Base-by-base conservation (phyloP, 2,113 vertebrate genomes). In the Castor canadensis region DNA sequence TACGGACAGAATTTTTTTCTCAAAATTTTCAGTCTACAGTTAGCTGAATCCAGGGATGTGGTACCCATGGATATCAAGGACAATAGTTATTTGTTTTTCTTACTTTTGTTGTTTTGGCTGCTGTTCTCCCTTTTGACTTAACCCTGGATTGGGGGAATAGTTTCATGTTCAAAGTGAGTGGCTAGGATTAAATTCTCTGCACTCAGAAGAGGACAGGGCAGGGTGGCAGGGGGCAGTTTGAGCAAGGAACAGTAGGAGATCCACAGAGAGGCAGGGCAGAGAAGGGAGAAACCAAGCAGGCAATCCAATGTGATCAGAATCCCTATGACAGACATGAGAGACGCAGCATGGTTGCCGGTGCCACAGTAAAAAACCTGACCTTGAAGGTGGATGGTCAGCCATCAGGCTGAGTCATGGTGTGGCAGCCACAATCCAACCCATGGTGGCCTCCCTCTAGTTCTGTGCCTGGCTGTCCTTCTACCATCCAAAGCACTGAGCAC, bases 381-480 rank as follows among this genome's bases (percentile, higher is more conserved):
- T 28, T 17, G 20, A 43, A 47, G 15, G 11, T 9, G 40, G 32
- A 11, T n/a, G n/a, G n/a, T n/a, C n/a, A n/a, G n/a, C n/a, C n/a
- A n/a, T n/a, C n/a, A n/a, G 9, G 1, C 22, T 17, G 45, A 7
- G 9, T 38, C 45, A 9, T 1, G 32, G 19, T 13, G 2, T 75
- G 43, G 26, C n/a, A 1, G 35, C n/a, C 8, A 6, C 28, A 8
- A 17, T 5, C 19, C 0, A 6, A 40, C 19, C 2, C 16, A 38
- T n/a, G 0, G 3, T 5, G 19, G 32, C 24, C 80, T 77, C 62
- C 4, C 47, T 49, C 40, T 1, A 4, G 12, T 5, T 11, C 10
- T 26, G n/a, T 16, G n/a, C 20, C 56, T 43, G 38, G 20, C 24
- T 83, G 62, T 69, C 28, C 22, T 83, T 15, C 47, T 35, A 9